These are phyloP conservation scores for Hycleus phaleratus DNA, from an alignment of 1,140 invertebrate genomes.

Conservation along the genomic window DNA sequence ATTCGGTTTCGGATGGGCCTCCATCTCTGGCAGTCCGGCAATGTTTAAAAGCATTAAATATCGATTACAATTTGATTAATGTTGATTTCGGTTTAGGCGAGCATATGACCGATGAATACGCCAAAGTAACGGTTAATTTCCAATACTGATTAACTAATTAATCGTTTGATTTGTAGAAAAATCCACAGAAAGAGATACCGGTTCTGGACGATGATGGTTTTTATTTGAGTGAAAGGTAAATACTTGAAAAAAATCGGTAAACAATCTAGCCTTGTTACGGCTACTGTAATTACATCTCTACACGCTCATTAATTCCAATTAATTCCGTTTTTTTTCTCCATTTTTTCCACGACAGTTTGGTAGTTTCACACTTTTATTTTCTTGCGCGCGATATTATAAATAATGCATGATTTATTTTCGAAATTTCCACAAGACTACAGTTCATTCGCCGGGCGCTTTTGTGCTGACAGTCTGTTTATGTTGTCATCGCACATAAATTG, in stretches of 20 bases:
- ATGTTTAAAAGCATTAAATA: constrained; percentile 52
- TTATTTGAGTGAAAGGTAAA: constrained; percentile 58
- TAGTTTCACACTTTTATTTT: too few species aligned
- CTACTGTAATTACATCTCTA: too few species aligned
- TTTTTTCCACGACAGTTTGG: too few species aligned
- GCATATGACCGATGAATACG: constrained; percentile 62
- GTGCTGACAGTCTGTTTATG: too few species aligned
- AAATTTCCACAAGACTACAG: too few species aligned
- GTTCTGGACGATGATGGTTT: constrained; percentile 67
- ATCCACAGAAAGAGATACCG: constrained; percentile 73
- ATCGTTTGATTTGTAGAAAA: constrained; percentile 48
- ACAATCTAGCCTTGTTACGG: too few species aligned
- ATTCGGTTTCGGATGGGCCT: constrained; percentile 64
- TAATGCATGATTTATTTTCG: too few species aligned
- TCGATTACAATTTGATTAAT: constrained; percentile 56
- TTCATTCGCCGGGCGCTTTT: too few species aligned
- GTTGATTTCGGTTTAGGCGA: constrained; percentile 61
- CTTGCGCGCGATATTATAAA: too few species aligned
- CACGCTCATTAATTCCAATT: too few species aligned
- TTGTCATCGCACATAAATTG: too few species aligned
- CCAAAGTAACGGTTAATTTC: constrained; percentile 45
- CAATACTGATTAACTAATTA: not conserved
- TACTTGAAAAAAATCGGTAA: not conserved
- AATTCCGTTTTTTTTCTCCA: too few species aligned
- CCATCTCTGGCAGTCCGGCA: constrained; percentile 65